Evolutionary conservation across 53 echinoderm and acorn worm species (phyloP).

Genomic region (Glandiceps talaboti): DNA sequence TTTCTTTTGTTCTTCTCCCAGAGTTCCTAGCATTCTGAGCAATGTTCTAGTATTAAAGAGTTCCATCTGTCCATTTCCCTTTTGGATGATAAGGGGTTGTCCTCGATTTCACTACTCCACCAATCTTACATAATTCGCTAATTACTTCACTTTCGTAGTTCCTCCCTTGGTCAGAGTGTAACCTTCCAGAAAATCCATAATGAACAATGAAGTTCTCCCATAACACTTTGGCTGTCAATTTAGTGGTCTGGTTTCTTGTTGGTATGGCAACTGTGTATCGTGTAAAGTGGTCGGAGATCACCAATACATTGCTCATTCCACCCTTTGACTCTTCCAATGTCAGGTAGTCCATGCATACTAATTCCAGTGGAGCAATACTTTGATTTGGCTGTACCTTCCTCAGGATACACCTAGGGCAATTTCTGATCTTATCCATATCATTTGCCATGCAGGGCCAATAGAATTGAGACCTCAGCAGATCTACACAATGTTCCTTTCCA

Average conservation of each 20-base stretch:
- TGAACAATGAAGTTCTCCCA: not conserved
- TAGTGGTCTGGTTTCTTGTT: not conserved
- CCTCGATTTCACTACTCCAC: not conserved
- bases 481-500: not conserved
- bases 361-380: not conserved
- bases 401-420: not conserved
- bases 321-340: not conserved
- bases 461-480: not conserved
- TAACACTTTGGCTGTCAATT: not conserved
- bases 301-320: not conserved
- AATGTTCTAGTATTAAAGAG: not conserved
- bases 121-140: not conserved
- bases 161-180: not conserved
- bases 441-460: not conserved
- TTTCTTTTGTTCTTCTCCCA: not conserved
- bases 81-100: not conserved
- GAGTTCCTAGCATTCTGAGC: not conserved
- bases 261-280: not conserved
- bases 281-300: not conserved
- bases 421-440: not conserved
- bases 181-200: not conserved
- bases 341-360: not conserved
- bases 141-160: not conserved
- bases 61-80: not conserved
- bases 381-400: not conserved